Evolutionary conservation across 2,888 invertebrate genomes (phyloP), one percentile per base, ranked within the genome.

Genomic region (Mimachlamys varia): DNA sequence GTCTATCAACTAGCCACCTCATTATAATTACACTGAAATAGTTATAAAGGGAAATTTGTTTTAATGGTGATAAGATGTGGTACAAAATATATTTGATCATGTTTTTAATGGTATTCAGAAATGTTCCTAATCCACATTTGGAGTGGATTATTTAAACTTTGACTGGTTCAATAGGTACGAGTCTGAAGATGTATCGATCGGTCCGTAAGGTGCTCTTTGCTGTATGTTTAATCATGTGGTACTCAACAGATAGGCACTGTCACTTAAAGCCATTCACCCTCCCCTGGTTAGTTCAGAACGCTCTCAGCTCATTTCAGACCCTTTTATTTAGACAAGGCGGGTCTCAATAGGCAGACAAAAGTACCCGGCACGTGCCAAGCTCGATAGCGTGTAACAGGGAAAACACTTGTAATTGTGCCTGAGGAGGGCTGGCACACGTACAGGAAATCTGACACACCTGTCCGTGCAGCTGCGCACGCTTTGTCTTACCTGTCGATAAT

Each of bases 351-450:
- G 76, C 76, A 10, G 76, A 76, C 76, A 76, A 76, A 76, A 76
- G 76, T 76, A 76, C 76, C 76, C 33, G 76, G 76, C 76, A 76
- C 76, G 76, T 76, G 76, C 76, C 76, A 76, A 76, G 33, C 76
- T 76, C 17, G 76, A 76, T 76, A 76, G 76, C 76, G 76, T 76
- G 76, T 76, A 76, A 76, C 33, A 33, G 76, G 76, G 12, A 76
- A 44, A 76, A 76, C 76, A 76, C 76, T 76, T 76, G 27, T 76
- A 76, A 76, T 76, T 76, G 76, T 76, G 5, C 76, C 27, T 33
- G 2, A 76, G 76, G 17, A 13, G 33, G 33, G 33, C 27, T 27
- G 76, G 76, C 76, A 76, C 76, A 27, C 76, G 76, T 76, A 76
- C 76, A 19, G 76, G 76, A 76, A 76, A 76, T 12, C 27, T 27